Percentiles rank a stretch among this genome's conserved stretches.
phyloP scores from a whole-genome alignment of 2,888 invertebrate species.

The Mycogona germanica region DNA sequence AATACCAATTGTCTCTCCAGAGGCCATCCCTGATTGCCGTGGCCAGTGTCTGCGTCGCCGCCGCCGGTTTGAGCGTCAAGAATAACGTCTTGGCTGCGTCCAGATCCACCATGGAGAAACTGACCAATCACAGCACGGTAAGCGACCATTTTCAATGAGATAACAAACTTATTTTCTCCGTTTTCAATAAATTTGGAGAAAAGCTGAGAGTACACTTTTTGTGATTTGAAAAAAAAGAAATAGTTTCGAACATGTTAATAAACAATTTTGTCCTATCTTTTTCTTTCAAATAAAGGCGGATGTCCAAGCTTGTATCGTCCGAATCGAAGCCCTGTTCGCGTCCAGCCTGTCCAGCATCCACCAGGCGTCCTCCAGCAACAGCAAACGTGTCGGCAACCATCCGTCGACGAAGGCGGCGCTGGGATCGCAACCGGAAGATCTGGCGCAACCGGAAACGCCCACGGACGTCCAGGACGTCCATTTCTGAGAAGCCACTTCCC shows the following conservation, averaged over 20 bases:
- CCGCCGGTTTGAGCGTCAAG: slow-evolving; percentile 50
- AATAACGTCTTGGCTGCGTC: slow-evolving; percentile 27
- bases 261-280: too few relatives aligned
- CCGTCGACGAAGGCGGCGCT: background rate
- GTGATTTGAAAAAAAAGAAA: too few relatives aligned
- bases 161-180: background rate
- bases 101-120: slow-evolving; percentile 18
- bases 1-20: slow-evolving; percentile 76
- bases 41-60: slow-evolving; percentile 74
- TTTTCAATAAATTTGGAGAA: too few relatives aligned
- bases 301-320: slow-evolving; percentile 7
- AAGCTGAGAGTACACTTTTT: too few relatives aligned
- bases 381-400: slow-evolving; percentile 1
- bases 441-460: slow-evolving; percentile 19
- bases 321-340: slow-evolving; percentile 12
- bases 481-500: slow-evolving; percentile 13
- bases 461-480: slow-evolving; percentile 19
- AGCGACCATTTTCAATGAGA: background rate
- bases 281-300: too few relatives aligned
- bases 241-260: too few relatives aligned
- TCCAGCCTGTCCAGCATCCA: slow-evolving; percentile 5
- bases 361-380: background rate
- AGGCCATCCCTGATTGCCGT: slow-evolving; percentile 83
- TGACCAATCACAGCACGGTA: slow-evolving; percentile 17
- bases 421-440: slow-evolving; percentile 6